These are phyloP conservation scores for Denticeps clupeoides DNA, from an alignment of 2,797 vertebrate genomes.

Conservation along the genomic window DNA sequence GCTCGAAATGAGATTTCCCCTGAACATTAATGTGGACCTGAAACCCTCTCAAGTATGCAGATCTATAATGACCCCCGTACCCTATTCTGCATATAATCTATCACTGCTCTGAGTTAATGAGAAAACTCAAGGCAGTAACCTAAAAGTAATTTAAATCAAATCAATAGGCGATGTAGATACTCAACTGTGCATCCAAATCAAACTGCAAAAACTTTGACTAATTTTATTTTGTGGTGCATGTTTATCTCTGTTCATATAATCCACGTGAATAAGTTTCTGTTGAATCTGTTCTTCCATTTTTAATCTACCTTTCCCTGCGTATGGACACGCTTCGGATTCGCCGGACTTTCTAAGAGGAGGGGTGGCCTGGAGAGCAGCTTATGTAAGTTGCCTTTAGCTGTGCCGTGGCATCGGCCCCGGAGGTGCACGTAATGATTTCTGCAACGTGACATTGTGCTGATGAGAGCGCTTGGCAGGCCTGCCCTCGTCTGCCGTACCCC, in stretches of 20 bases:
- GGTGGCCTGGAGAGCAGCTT: conserved; percentile 10
- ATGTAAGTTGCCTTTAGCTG: conserved; percentile 32
- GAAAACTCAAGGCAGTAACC: conserved; percentile 21
- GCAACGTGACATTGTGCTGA: conserved; percentile 40
- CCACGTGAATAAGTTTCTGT: too few relatives aligned
- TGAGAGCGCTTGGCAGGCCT: conserved; percentile 45
- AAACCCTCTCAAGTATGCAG: conserved; percentile 2
- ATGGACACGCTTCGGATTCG: too few relatives aligned
- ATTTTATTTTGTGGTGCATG: too few relatives aligned
- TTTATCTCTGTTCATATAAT: too few relatives aligned
- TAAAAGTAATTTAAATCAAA: conserved; percentile 24
- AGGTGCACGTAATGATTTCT: conserved; percentile 40
- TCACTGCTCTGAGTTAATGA: conserved; percentile 24
- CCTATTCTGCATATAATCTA: conserved; percentile 14
- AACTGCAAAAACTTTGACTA: too few relatives aligned
- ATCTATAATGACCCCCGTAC: conserved; percentile 3
- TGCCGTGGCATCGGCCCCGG: conserved; percentile 28
- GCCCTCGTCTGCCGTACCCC: conserved; percentile 41
- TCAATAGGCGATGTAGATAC: conserved; percentile 11
- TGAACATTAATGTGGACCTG: conserved; percentile 6
- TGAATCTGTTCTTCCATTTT: too few relatives aligned
- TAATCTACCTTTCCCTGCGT: too few relatives aligned
- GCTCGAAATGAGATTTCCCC: conserved; percentile 5
- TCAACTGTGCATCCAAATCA: conserved; percentile 3
- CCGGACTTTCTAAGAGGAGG: neutral